Base-by-base conservation (phyloP, 2,888 invertebrate species). In the Phaonia tiefii region DNA sequence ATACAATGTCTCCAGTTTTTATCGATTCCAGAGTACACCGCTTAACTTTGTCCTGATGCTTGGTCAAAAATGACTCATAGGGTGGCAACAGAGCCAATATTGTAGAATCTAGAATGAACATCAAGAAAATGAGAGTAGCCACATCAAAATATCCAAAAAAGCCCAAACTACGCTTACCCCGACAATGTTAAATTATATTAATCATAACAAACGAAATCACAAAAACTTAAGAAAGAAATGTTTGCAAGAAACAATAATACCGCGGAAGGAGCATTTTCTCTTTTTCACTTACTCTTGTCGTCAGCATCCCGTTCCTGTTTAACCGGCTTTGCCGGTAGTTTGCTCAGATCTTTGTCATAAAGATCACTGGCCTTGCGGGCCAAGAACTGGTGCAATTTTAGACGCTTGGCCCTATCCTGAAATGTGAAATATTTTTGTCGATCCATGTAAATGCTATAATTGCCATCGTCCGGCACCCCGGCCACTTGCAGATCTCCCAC, bases 321-420 rank as follows among this genome's bases (percentile, higher is more conserved):
- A 10, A 65, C 54, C 0, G 75, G 0, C 83, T 82, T 86, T 77
- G 54, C 20, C 91, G 87, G 84, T 92, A 92, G 82, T 92, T 92
- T 86, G 89, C 88, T 20, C 42, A 92, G 88, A 39, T 91, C 92
- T 83, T 90, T 89, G 89, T 92, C 94, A 89, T 95, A 98, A 83
- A 98, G 92, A 66, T 94, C 92, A 87, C 93, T 93, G 1, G 97
- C 96, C 91, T 97, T 97, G 87, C 95, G 95, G 10, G 95, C 95
- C 86, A 97, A 93, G 90, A 98, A 97, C 87, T 96, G 96, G 88
- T 97, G 96, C 51, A 98, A 92, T 88, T 96, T 96, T 72, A 96
- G 90, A 22, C 96, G 92, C 89, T 96, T 96, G 0, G 95, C 95
- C 80, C 96, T 93, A 90, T 96, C 96, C 90, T 96, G 95, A 90